Base-by-base conservation (phyloP, 92 coral and sea anemone genomes). In the Chrysogorgia sp. region DNA sequence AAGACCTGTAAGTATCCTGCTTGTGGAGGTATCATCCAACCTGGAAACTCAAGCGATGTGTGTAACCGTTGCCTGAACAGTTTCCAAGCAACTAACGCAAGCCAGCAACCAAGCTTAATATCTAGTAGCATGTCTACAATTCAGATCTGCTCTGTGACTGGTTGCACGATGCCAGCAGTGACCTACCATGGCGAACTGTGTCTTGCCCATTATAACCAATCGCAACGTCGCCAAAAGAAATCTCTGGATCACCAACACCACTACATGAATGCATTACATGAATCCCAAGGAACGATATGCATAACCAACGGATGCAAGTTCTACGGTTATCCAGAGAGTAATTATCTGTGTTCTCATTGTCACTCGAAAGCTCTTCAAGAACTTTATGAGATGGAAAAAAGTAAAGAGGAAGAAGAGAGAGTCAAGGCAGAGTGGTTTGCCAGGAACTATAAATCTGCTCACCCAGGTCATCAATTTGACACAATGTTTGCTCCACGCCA, bases 281-380 rank as follows among this genome's bases (percentile, higher is more conserved):
- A 55, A 30, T 50, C 58, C 21, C 69, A 23, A 5, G 29, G 79
- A 32, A 90, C 67, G 3, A 84, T 71, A 20, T 91, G 96, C 76
- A 82, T 85, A 33, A 92, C 84, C 80, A 74, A 88, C 75, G 96
- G 93, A 7, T 93, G 97, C 55, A 63, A 78, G 14, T 93, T 58
- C 70, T 90, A 22, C 75, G 97, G 96, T 3, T 67, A 83, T 47
- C 90, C 96, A 19, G 86, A 88, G 25, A 84, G 81, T 50, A 85
- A 93, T 17, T 81, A 85, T 41, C 89, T 93, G 80, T 93, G 97
- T 59, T 91, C 97, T 24, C 67, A 86, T 25, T 93, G 97, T 63
- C 89, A 88, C 80, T 63, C 90, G 34, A 74, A 64, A 81, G 40
- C 91, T 88, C 81, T 83, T 86, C 70, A 63, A 82, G 50, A 64